Base-by-base conservation (phyloP, 2,113 vertebrate species). In the Mustelus asterias region DNA sequence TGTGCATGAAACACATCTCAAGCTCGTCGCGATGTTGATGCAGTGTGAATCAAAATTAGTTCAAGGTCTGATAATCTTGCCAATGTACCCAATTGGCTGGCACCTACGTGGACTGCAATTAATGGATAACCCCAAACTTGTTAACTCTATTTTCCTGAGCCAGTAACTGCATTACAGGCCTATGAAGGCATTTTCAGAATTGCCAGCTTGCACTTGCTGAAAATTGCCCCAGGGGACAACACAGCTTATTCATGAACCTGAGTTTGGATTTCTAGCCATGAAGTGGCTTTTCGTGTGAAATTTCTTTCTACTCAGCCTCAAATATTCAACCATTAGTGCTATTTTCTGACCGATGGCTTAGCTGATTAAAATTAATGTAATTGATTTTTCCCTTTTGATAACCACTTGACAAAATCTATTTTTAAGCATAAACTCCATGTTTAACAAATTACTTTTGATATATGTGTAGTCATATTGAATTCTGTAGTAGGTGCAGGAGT, bases 241-340 rank as follows among this genome's bases (percentile, higher is more conserved):
- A 1, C 69, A 33, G 29, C 13, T 93, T 54, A 20, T 10, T 70
- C 29, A 29, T 72, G 94, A 54, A 3, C 48, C 41, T 41, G 37
- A 94, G 26, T 95, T 76, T 95, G 41, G 70, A 95, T 95, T 95
- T 33, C 94, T 54, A 70, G 10, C 13, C n/a, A 44, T 54, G 41
- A 18, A 48, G 67, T 76, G 2, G 22, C 24, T 90, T 95, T 65
- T 70, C 41, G 67, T 72, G 69, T 95, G 94, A 95, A 95, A 95
- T 95, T 95, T 95, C 94, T 95, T 95, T 72, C 48, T 72, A 54
- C 44, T 72, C 94, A 95, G 94, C 94, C 94, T 95, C 94, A 95
- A 95, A 95, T 54, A 90, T 90, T 90, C 48, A 90, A 13, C 24
- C 29, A 60, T 60, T 86, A n/a, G 26, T 93, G 90, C 41, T 69